These are phyloP conservation scores for Mesocricetus auratus DNA, from an alignment of 2,113 vertebrate genomes.

Conservation along the genomic window DNA sequence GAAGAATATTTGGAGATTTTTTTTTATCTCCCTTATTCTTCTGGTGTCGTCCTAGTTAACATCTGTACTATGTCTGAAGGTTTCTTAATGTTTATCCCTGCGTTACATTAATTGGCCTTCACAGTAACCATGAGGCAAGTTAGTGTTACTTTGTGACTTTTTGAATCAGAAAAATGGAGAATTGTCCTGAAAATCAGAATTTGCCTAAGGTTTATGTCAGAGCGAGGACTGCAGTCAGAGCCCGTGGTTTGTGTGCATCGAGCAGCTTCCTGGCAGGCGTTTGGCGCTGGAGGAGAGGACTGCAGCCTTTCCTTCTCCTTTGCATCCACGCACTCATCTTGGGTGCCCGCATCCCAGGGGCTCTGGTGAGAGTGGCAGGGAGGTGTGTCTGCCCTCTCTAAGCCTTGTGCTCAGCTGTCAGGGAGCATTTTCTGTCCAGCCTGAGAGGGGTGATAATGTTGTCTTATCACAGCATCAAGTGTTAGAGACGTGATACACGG, in stretches of 20 bases:
- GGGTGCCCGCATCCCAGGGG: neutral
- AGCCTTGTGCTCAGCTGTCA: neutral
- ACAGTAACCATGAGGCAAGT: neutral
- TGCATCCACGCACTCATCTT: neutral
- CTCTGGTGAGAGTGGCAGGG: neutral
- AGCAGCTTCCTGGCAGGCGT: neutral
- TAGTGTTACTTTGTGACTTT: neutral
- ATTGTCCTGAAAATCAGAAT: neutral
- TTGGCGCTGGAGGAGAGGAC: neutral
- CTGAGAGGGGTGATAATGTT: neutral
- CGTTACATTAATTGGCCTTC: neutral
- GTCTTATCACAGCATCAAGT: neutral
- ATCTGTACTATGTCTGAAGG: slow-evolving; percentile 10
- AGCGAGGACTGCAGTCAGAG: neutral
- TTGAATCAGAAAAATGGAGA: neutral
- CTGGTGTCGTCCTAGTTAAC: neutral
- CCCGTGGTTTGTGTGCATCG: neutral
- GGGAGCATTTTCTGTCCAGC: neutral
- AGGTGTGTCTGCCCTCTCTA: neutral
- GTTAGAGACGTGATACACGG: neutral
- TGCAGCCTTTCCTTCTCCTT: neutral
- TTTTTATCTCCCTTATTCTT: slow-evolving; percentile 11
- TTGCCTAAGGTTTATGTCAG: neutral
- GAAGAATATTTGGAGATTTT: slow-evolving; percentile 51
- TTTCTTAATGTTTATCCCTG: slow-evolving; percentile 10